Base-by-base conservation (phyloP, 2,113 vertebrate species). In the Hiodon alosoides region DNA sequence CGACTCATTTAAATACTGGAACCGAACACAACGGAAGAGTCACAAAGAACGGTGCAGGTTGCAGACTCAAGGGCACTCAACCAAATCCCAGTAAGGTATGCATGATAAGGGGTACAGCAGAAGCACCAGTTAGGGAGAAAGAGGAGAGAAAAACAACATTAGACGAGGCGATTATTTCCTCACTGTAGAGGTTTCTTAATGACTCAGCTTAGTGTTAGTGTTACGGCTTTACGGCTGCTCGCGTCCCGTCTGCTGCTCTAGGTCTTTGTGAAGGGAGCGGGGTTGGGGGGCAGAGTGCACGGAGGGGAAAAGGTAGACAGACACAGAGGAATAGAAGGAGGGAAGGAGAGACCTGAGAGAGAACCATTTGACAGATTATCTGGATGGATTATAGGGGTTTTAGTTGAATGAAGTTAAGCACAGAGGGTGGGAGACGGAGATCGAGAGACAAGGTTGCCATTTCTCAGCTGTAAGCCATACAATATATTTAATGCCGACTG, bases 331-430 rank as follows among this genome's bases (percentile, higher is more conserved):
- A 77, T 79, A 84, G 64, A 73, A 85, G 64, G 74, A 65, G 77
- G 82, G 83, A 89, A 86, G 85, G 83, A 86, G 80, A 88, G 85
- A 87, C 77, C 83, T 85, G 76, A 53, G 81, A 84, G 83, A 86
- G 85, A 86, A 88, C 87, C 88, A 90, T 89, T 90, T 90, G 86
- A 86, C 88, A 90, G 90, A 91, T 90, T 89, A 91, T 91, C 89
- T 89, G 76, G 79, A 80, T 84, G 90, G 90, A 92, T 92, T 92
- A 91, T 69, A 86, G 77, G 83, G 88, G 86, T 89, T 91, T 92
- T 90, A 91, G 83, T 86, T 86, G 88, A 92, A 91, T 90, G 89
- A 87, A 54, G 78, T 89, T 89, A 90, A 90, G 87, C 88, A 89
- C 87, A 90, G 85, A 85, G 85, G 79, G 85, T 86, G 88, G 75